phyloP scores from a whole-genome alignment of 92 coral and sea anemone genomes.

The Muricea muricata region DNA sequence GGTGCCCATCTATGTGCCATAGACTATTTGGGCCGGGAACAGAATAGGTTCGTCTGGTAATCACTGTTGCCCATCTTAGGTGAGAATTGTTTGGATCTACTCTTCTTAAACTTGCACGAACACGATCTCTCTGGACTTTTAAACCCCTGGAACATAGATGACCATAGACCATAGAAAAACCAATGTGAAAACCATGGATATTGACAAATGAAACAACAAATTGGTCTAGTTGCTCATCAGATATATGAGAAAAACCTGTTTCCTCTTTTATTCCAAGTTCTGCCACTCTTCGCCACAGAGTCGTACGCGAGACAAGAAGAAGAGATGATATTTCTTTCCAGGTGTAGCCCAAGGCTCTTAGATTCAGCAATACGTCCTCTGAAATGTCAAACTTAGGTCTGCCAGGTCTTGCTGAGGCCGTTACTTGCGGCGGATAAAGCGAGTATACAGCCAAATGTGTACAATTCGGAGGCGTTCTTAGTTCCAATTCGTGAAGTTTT shows the following conservation, averaged over 20 bases:
- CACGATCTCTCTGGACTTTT: constrained; percentile 66
- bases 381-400: constrained; percentile 63
- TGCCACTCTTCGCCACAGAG: constrained; percentile 56
- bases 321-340: constrained; percentile 59
- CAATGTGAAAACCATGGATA: constrained; percentile 57
- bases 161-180: constrained; percentile 59
- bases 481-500: constrained; percentile 62
- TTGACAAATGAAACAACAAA: constrained; percentile 46
- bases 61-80: constrained; percentile 58
- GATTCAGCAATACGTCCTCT: constrained; percentile 64
- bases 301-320: constrained; percentile 61
- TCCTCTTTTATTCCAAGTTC: constrained; percentile 58
- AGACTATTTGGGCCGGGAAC: constrained; percentile 65
- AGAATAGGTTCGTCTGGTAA: constrained; percentile 58
- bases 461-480: constrained; percentile 25
- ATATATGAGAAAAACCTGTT: constrained; percentile 57
- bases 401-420: constrained; percentile 42
- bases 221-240: constrained; percentile 54
- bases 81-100: constrained; percentile 60
- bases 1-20: constrained; percentile 63
- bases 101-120: constrained; percentile 53
- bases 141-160: constrained; percentile 64
- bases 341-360: constrained; percentile 55
- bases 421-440: constrained; percentile 49
- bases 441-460: constrained; percentile 54